Conservation (phyloP, 2,113 vertebrate genomes). For the Reinhardtius hippoglossoides region DNA sequence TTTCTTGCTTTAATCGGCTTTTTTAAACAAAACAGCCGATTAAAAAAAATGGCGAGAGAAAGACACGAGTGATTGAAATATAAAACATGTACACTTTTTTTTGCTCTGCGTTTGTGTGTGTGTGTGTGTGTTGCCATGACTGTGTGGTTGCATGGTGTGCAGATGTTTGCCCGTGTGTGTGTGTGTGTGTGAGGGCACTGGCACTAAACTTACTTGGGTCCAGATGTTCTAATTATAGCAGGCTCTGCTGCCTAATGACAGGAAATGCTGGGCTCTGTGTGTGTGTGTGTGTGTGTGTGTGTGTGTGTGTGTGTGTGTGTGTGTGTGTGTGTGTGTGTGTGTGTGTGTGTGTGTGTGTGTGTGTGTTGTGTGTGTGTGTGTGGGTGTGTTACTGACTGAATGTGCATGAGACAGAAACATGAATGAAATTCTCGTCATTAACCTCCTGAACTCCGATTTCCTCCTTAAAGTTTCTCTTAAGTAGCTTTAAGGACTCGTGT, state of each 20-base stretch:
- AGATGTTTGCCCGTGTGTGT: slow-evolving; percentile 15
- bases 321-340: slow-evolving; percentile 15
- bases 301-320: slow-evolving; percentile 4
- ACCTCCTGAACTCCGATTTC: slow-evolving; percentile 55
- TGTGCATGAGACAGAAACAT: slow-evolving; percentile 43
- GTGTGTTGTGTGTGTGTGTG: background rate
- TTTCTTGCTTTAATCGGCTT: slow-evolving; percentile 72
- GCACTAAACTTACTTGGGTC: slow-evolving; percentile 67
- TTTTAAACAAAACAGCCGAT: slow-evolving; percentile 48
- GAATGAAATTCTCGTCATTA: slow-evolving; percentile 59
- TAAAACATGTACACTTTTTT: slow-evolving; percentile 29
- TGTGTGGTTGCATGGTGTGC: background rate
- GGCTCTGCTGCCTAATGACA: slow-evolving; percentile 71
- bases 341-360: background rate
- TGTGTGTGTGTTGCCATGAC: slow-evolving; percentile 9
- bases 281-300: slow-evolving; percentile 20
- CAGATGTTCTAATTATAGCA: slow-evolving; percentile 80
- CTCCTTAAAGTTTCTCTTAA: slow-evolving; percentile 19
- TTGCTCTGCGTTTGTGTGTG: slow-evolving; percentile 1
- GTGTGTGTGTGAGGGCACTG: slow-evolving; percentile 45
- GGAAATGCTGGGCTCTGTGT: slow-evolving; percentile 60
- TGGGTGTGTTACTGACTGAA: slow-evolving; percentile 9
- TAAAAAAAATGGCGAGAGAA: slow-evolving; percentile 42
- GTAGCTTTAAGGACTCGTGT: background rate
- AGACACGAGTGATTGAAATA: slow-evolving; percentile 33